Conservation (phyloP, 2,888 invertebrate genomes). For the Thecocarcelia acutangulata region DNA sequence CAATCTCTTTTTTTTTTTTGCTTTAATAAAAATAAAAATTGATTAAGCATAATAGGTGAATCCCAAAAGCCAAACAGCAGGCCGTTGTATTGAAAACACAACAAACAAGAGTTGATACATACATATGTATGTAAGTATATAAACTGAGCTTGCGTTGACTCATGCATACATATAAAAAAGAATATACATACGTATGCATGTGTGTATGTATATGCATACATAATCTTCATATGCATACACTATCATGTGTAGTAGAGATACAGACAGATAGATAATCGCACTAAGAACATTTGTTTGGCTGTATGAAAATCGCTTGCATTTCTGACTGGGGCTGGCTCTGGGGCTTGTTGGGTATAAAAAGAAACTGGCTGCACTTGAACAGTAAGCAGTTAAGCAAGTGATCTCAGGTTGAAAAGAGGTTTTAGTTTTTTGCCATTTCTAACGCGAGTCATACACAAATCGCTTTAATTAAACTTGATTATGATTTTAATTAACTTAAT, state of each 20-base stretch:
- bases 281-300: slow-evolving; percentile 23
- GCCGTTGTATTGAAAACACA: slow-evolving; percentile 16
- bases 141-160: no score
- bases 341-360: slow-evolving; percentile 69
- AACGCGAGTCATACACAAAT: neutral
- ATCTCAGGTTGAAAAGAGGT: slow-evolving; percentile 44
- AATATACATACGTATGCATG: no score
- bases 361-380: slow-evolving; percentile 65
- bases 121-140: neutral
- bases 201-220: no score
- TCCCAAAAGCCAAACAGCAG: slow-evolving; percentile 58
- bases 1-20: neutral
- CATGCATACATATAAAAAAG: no score
- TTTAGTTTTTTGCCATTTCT: neutral
- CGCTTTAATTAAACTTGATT: slow-evolving; percentile 41
- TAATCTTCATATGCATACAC: neutral
- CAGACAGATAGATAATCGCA: neutral
- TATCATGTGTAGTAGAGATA: no score
- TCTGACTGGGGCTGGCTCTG: neutral
- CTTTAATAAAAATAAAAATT: slow-evolving; percentile 48
- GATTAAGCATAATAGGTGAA: slow-evolving; percentile 67
- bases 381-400: slow-evolving; percentile 61
- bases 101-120: neutral
- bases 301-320: slow-evolving; percentile 28
- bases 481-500: slow-evolving; percentile 53